Percentiles rank a stretch among this genome's conserved stretches.
phyloP scores from a whole-genome alignment of 1,140 invertebrate genomes.

The Coboldia fuscipes region DNA sequence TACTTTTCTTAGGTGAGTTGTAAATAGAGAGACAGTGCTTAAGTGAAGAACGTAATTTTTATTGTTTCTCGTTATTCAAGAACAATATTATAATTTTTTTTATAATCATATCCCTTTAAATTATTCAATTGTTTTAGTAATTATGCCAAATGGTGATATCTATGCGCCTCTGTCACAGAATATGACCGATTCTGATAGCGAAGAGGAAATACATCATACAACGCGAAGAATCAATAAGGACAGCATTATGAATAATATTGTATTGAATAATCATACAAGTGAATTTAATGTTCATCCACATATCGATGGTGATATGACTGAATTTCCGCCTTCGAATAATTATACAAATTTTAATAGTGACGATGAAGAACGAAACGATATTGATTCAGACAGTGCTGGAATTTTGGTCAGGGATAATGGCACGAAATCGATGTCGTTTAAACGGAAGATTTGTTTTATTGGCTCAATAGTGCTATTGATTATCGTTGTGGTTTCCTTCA shows the following conservation, averaged over 20 bases:
- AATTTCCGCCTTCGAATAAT: too few relatives aligned
- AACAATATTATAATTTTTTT: too few relatives aligned
- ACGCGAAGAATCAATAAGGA: slow-evolving; percentile 11
- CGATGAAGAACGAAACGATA: slow-evolving; percentile 11
- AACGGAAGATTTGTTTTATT: slow-evolving; percentile 38
- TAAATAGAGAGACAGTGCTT: too few relatives aligned
- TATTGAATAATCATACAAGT: too few relatives aligned
- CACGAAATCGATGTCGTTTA: slow-evolving; percentile 39
- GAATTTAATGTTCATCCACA: too few relatives aligned
- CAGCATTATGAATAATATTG: slow-evolving; percentile 7
- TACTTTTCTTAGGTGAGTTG: too few relatives aligned
- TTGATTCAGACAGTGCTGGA: slow-evolving; percentile 15
- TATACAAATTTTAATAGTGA: slow-evolving; percentile 17
- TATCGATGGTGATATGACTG: too few relatives aligned
- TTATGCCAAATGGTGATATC: slow-evolving; percentile 22
- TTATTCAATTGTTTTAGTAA: too few relatives aligned
- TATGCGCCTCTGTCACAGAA: slow-evolving; percentile 50
- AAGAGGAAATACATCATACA: slow-evolving; percentile 33
- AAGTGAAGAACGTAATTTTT: too few relatives aligned
- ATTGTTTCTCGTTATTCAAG: too few relatives aligned
- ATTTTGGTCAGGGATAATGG: slow-evolving; percentile 15
- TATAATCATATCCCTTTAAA: too few relatives aligned
- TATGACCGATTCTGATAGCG: slow-evolving; percentile 48
- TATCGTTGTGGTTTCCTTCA: slow-evolving; percentile 42
- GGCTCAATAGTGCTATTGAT: slow-evolving; percentile 44